Base-by-base conservation (phyloP, 2,113 vertebrate genomes). In the Fulmarus glacialis region DNA sequence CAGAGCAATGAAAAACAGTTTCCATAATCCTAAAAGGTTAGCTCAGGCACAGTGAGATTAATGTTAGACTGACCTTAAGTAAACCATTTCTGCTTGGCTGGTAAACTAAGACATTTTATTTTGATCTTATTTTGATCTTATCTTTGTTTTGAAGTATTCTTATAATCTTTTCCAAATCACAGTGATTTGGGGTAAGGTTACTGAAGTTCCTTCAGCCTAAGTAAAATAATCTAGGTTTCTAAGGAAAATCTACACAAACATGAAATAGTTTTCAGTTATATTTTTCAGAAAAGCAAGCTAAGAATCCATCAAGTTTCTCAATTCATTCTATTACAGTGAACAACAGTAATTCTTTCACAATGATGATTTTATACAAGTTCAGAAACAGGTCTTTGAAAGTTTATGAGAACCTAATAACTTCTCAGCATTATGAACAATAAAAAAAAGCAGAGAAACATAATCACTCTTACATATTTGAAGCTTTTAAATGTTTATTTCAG, bases 111-210 rank as follows among this genome's bases (percentile, higher is more conserved):
- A 82, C 68, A 52, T 89, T 89, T 94, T 74, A 36, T 59, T 87
- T 93, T 87, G 60, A 79, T 93, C 74, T 88, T 78, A 59, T 77
- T 91, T 94, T 86, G 70, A 83, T 93, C 85, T 94, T 71, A 72
- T 90, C 27, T 1, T 89, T 89, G 68, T 78, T 97, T 95, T 87
- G 63, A 95, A 71, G 36, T 71, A 63, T 81, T 91, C 72, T 64
- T 24, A 56, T 93, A 95, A 86, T 92, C 72, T 90, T 93, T 94
- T 89, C 77, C 56, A 79, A 93, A 97, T 82, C 88, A 67, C 56
- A 75, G 87, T 52, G 83, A 87, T 94, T 70, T 90, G 55, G 15
- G 14, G 21, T 70, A 53, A 81, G 75, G 83, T 91, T 91, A 91
- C 47, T 53, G 20, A 95, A 81, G 47, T 93, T 96, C 43, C 59